Percentiles rank a stretch among this genome's conserved stretches.
Evolutionary conservation across 2,797 vertebrate species (phyloP).

Genomic region (Mormyrus proboscirostris): DNA sequence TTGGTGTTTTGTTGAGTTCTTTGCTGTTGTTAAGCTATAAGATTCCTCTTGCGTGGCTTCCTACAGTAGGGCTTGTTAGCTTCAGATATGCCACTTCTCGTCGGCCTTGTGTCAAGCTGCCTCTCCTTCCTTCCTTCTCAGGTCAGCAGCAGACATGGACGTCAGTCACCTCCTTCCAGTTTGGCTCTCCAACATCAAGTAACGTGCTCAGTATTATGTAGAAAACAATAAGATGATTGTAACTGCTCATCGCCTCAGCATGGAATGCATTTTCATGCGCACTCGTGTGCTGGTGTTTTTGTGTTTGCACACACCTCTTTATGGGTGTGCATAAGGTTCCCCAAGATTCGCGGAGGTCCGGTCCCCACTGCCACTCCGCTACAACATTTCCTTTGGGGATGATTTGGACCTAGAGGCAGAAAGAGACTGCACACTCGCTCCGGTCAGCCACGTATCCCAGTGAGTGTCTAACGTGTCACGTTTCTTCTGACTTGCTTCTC

Average conservation of each 20-base stretch:
- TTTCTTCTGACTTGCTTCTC: not conserved
- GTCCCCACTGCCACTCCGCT: conserved; percentile 57
- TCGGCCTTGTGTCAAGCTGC: not conserved
- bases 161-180: conserved; percentile 18
- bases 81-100: not conserved
- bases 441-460: conserved; percentile 83
- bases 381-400: conserved; percentile 80
- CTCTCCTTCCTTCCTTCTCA: not conserved
- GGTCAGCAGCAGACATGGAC: conserved; percentile 22
- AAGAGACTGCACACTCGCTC: conserved; percentile 68
- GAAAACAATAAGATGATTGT: not conserved
- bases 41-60: not conserved
- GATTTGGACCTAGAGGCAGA: conserved; percentile 85
- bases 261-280: not conserved
- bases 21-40: not conserved
- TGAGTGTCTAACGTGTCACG: conserved; percentile 58
- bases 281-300: not conserved
- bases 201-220: not conserved
- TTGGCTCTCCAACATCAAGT: conserved; percentile 16
- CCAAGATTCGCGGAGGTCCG: conserved; percentile 65
- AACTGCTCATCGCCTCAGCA: not conserved
- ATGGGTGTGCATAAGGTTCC: conserved; percentile 60
- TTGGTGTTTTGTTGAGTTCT: not conserved
- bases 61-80: no score
- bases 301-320: not conserved